Evolutionary conservation across 37 sponge, comb jelly and placozoan genomes (phyloP), one percentile per base, ranked within the genome.

Genomic region (Mnemiopsis leidyi): DNA sequence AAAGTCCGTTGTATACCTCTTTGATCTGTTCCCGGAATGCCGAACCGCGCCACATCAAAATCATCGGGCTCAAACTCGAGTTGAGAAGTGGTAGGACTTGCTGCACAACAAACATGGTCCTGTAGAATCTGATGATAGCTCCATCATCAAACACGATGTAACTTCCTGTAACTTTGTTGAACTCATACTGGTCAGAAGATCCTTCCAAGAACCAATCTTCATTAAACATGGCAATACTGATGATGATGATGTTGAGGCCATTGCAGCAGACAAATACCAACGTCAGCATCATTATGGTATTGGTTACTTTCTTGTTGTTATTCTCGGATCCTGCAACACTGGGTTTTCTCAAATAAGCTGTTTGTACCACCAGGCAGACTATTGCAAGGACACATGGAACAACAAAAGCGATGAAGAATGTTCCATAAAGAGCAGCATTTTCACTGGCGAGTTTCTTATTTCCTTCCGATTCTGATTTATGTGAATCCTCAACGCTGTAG

Each of bases 221-320:
- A 5, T 26, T 33, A 36, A 31, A 77, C 79, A 32, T 32, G 35
- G 79, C 79, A 33, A 77, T 3, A 34, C 79, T 77, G 79, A 26
- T 31, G 73, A 71, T 5, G 36, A 77, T 77, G 36, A 77, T 32
- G 35, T 26, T 77, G 79, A 32, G 20, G 32, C 36, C 16, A 36
- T 77, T 77, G 36, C 79, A 77, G 35, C 30, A 0, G 20, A 77
- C 32, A 32, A 77, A 77, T 5, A 77, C 79, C 9, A 77, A 1
- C 1, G 79, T 77, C 18, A 77, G 79, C 32, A 77, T 26, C 32
- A 77, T 77, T 31, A 77, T 77, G 33, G 79, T 77, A 36, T 77
- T 16, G 35, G 79, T 77, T 1, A 77, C 79, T 0, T 33, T 36
- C 35, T 32, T 77, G 79, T 77, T 77, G 20, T 32, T 31, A 36